A percentile compares a stretch with the other conserved stretches of the same genome.
These are phyloP conservation scores for Dendrolimus punctatus DNA, from an alignment of 1,140 invertebrate genomes.

Conservation along the genomic window DNA sequence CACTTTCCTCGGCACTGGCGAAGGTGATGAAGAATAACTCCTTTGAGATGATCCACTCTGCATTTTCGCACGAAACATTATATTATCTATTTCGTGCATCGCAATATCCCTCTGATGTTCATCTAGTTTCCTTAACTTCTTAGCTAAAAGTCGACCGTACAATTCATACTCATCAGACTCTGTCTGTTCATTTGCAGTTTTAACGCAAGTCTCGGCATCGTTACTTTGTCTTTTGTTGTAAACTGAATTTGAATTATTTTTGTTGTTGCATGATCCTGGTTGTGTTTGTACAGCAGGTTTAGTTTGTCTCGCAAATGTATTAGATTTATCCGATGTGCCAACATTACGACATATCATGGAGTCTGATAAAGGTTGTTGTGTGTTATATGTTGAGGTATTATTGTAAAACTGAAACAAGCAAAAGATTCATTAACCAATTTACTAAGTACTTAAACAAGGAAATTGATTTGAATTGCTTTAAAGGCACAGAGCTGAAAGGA, in stretches of 20 bases:
- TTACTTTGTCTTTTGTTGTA: slow-evolving; percentile 14
- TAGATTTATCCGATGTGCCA: slow-evolving; percentile 6
- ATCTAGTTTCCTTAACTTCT: slow-evolving; percentile 55
- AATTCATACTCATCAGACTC: slow-evolving; percentile 50
- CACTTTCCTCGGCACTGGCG: slow-evolving; percentile 33
- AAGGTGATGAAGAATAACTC: slow-evolving; percentile 30
- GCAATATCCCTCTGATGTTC: slow-evolving; percentile 52
- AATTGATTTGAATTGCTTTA: too few species aligned
- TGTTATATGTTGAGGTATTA: slow-evolving; percentile 8
- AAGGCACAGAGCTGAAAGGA: too few species aligned
- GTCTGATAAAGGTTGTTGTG: slow-evolving; percentile 10
- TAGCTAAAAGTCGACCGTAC: slow-evolving; percentile 48
- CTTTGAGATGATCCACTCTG: slow-evolving; percentile 25
- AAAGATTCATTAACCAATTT: not conserved
- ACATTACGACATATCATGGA: slow-evolving; percentile 6
- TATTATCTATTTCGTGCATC: slow-evolving; percentile 63
- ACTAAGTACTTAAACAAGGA: not conserved
- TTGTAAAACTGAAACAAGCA: slow-evolving; percentile 16
- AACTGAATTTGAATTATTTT: slow-evolving; percentile 6
- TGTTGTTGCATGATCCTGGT: slow-evolving; percentile 1
- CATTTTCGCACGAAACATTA: slow-evolving; percentile 60
- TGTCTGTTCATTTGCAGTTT: slow-evolving; percentile 3
- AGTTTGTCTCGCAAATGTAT: slow-evolving; percentile 8
- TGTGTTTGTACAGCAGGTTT: slow-evolving; percentile 5
- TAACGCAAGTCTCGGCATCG: slow-evolving; percentile 7